A percentile compares a stretch with the other conserved stretches of the same genome.
These are phyloP conservation scores for Ambastaia sidthimunki DNA, from an alignment of 2,797 vertebrate genomes.

Conservation along the genomic window DNA sequence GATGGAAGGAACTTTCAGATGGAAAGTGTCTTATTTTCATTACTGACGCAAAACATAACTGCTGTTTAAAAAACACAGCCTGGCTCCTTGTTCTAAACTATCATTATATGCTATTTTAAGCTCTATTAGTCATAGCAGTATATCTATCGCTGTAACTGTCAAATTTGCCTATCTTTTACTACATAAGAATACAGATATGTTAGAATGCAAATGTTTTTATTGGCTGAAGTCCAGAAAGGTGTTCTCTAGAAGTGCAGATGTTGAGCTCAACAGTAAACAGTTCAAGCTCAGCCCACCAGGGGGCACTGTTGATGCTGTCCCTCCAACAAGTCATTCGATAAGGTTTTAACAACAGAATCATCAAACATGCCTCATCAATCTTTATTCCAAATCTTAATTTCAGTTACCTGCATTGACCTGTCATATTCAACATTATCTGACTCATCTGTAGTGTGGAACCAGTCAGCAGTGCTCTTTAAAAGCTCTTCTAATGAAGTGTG, in stretches of 20 bases:
- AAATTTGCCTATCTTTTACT: constrained; percentile 35
- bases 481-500: constrained; percentile 43
- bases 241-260: constrained; percentile 31
- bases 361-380: neutral
- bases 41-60: constrained; percentile 1
- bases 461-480: constrained; percentile 23
- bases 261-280: constrained; percentile 18
- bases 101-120: neutral
- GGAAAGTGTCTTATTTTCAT: neutral
- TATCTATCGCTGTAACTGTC: constrained; percentile 51
- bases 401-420: neutral
- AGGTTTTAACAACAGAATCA: neutral
- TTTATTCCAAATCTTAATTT: neutral
- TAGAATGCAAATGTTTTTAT: constrained; percentile 57
- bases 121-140: neutral
- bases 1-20: constrained; percentile 5
- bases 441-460: neutral
- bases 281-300: constrained; percentile 52
- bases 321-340: neutral
- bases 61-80: neutral
- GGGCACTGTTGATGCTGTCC: constrained; percentile 57
- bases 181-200: constrained; percentile 51
- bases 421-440: neutral
- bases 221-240: constrained; percentile 59
- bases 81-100: constrained; percentile 13